phyloP scores from a whole-genome alignment of 2,888 invertebrate species.

The Eulithis prunata region DNA sequence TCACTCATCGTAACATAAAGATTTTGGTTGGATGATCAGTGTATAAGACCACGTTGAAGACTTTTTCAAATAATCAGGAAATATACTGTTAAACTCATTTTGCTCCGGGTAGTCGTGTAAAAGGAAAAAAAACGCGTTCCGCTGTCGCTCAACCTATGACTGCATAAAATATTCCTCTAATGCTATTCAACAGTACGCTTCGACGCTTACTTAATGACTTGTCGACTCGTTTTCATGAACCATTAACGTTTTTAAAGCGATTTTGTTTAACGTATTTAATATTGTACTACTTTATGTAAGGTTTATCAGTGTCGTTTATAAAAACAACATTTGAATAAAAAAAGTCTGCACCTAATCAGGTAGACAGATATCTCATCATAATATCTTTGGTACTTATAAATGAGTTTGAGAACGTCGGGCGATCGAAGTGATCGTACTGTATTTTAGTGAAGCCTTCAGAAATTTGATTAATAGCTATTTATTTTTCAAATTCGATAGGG shows the following conservation, averaged over 20 bases:
- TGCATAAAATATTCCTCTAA: slow-evolving; percentile 63
- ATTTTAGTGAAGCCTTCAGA: no score
- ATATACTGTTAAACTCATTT: no score
- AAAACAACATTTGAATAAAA: background rate
- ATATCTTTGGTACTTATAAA: no score
- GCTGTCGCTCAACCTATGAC: slow-evolving; percentile 37
- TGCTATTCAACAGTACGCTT: slow-evolving; percentile 59
- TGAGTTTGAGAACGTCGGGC: no score
- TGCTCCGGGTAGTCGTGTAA: background rate
- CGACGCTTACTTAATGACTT: slow-evolving; percentile 57
- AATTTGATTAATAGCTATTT: no score
- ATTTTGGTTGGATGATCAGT: no score
- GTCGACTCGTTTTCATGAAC: slow-evolving; percentile 42
- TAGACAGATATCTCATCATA: background rate
- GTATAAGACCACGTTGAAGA: no score
- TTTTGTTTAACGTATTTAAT: slow-evolving; percentile 26
- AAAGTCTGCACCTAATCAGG: background rate
- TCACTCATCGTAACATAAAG: no score
- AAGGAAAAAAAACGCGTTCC: slow-evolving; percentile 3
- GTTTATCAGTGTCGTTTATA: slow-evolving; percentile 6
- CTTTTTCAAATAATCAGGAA: no score
- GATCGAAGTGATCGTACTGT: no score
- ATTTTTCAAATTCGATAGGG: no score
- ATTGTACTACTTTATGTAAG: slow-evolving; percentile 21
- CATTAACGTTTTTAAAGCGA: slow-evolving; percentile 39